A percentile compares a stretch with the other conserved stretches of the same genome.
Evolutionary conservation across 2,113 vertebrate genomes (phyloP).

Genomic region (Xiphophorus couchianus): DNA sequence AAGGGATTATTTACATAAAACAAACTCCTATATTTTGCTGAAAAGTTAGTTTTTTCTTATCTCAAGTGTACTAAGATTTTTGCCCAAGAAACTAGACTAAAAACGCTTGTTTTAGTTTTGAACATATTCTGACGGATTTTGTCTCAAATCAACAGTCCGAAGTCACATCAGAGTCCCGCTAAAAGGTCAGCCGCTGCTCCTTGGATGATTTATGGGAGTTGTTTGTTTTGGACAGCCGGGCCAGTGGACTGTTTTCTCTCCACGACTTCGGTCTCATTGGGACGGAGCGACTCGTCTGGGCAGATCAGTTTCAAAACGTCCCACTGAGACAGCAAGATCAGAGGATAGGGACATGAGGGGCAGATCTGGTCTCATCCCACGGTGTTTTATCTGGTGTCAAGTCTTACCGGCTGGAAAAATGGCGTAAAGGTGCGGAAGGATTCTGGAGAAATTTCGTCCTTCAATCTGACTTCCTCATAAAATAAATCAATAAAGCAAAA

Average conservation of each 20-base stretch:
- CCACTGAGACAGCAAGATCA: conserved; percentile 56
- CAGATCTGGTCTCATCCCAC: conserved; percentile 34
- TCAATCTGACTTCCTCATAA: not conserved
- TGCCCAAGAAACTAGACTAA: too few relatives aligned
- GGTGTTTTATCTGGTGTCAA: conserved; percentile 38
- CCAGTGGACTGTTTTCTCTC: not conserved
- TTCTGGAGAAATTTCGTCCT: conserved; percentile 9
- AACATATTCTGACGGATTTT: not conserved
- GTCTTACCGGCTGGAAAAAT: conserved; percentile 20
- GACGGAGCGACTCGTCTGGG: conserved; percentile 42
- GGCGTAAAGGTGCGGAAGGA: conserved; percentile 7
- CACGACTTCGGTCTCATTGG: conserved; percentile 37
- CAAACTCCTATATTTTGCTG: too few relatives aligned
- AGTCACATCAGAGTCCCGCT: not conserved
- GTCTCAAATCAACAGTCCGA: not conserved
- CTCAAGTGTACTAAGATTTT: too few relatives aligned
- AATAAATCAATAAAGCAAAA: conserved; percentile 8
- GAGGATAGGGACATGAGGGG: conserved; percentile 21
- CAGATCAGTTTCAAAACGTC: conserved; percentile 64
- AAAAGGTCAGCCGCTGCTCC: conserved; percentile 14
- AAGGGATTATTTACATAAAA: too few relatives aligned
- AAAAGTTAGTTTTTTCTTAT: too few relatives aligned
- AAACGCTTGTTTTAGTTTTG: too few relatives aligned
- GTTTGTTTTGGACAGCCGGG: conserved; percentile 34
- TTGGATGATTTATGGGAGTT: conserved; percentile 1